Evolutionary conservation across 2,888 invertebrate genomes (phyloP).

Genomic region (Drosophila parthenogenetica): DNA sequence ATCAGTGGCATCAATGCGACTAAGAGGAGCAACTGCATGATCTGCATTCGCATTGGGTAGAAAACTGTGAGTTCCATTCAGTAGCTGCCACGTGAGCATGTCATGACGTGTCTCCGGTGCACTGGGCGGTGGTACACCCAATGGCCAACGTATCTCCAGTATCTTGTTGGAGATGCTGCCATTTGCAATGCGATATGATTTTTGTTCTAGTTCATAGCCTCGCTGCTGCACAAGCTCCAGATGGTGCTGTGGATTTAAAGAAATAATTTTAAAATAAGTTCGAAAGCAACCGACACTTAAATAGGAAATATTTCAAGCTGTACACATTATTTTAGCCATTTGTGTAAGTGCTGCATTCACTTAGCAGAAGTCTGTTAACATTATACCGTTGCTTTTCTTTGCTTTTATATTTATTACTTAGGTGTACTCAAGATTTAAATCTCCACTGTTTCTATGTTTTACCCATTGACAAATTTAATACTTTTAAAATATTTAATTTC

Average conservation of each 20-base stretch:
- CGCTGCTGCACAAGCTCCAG: constrained; percentile 84
- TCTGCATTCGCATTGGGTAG: constrained; percentile 94
- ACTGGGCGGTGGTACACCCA: constrained; percentile 89
- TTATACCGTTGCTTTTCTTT: no score
- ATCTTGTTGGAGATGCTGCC: constrained; percentile 86
- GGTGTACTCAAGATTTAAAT: no score
- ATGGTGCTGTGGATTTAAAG: constrained; percentile 82
- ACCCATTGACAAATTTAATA: no score
- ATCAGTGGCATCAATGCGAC: constrained; percentile 89
- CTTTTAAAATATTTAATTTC: no score
- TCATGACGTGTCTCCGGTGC: constrained; percentile 92
- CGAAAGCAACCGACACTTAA: neutral
- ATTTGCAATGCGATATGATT: constrained; percentile 84
- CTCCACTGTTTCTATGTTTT: no score
- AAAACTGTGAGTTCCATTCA: constrained; percentile 93
- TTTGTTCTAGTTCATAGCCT: constrained; percentile 82
- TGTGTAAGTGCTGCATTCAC: no score
- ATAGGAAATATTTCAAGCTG: neutral
- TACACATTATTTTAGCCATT: neutral
- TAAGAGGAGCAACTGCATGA: constrained; percentile 88
- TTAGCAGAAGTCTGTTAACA: no score
- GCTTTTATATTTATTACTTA: no score
- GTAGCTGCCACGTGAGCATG: constrained; percentile 93
- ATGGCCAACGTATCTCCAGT: constrained; percentile 89
- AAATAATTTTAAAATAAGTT: neutral